Evolutionary conservation across 2,113 vertebrate species (phyloP).

Genomic region (Spermophilus dauricus): DNA sequence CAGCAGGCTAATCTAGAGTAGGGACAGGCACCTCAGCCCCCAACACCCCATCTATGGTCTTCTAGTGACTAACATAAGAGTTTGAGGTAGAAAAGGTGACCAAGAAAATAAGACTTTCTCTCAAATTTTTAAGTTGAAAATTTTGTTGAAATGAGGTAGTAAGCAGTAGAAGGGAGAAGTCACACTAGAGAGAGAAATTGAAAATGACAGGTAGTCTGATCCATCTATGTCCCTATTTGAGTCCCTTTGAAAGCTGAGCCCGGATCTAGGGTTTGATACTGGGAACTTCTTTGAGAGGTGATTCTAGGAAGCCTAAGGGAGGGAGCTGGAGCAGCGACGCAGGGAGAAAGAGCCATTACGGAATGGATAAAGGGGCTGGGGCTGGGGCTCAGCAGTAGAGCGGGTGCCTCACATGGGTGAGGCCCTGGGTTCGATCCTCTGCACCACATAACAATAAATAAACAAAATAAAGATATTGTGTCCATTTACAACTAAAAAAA

Average conservation of each 20-base stretch:
- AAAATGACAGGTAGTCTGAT: neutral
- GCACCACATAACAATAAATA: too few species aligned
- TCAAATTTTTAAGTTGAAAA: neutral
- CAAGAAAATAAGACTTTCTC: neutral
- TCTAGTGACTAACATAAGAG: neutral
- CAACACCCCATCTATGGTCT: neutral
- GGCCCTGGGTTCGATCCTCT: too few species aligned
- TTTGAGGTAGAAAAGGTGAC: neutral
- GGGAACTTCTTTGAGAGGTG: neutral
- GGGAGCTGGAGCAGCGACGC: neutral
- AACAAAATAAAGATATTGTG: too few species aligned
- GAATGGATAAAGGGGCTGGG: too few species aligned
- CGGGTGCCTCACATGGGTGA: too few species aligned
- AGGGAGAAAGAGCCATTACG: neutral
- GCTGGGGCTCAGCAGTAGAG: too few species aligned
- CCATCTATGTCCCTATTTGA: neutral
- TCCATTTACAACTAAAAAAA: too few species aligned
- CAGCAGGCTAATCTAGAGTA: neutral
- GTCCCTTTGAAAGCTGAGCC: neutral
- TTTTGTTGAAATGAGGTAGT: neutral
- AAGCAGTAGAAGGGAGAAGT: neutral
- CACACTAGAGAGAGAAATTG: neutral
- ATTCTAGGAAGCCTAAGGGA: neutral
- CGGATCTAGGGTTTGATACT: neutral
- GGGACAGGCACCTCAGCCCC: rapidly evolving